Percentiles rank a stretch among this genome's conserved stretches.
Conservation (phyloP, 2,797 vertebrate genomes). For the Siniperca undulata region DNA sequence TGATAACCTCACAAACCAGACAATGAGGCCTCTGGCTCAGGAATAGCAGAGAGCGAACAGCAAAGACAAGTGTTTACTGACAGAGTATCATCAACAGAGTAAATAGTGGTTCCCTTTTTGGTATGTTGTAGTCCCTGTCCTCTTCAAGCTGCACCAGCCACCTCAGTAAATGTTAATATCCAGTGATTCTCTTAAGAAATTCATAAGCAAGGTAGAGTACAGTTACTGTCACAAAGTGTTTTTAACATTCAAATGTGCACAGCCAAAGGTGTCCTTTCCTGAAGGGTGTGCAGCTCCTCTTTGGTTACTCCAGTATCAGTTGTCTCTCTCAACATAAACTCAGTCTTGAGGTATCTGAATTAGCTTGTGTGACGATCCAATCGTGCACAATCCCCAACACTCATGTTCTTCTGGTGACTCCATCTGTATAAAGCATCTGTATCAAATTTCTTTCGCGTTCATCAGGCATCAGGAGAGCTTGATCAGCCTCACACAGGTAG, state of each 20-base stretch:
- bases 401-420: constrained; percentile 10
- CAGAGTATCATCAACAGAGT: constrained; percentile 25
- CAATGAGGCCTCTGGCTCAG: constrained; percentile 27
- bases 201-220: neutral
- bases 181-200: constrained; percentile 21
- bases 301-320: constrained; percentile 49
- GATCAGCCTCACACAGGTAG: constrained; percentile 61
- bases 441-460: neutral
- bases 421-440: constrained; percentile 5
- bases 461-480: neutral
- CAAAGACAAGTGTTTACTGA: constrained; percentile 25
- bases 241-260: constrained; percentile 51
- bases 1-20: constrained; percentile 23
- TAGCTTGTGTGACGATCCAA: constrained; percentile 16
- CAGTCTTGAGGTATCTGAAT: constrained; percentile 56
- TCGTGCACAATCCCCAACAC: neutral
- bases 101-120: constrained; percentile 49
- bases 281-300: constrained; percentile 35
- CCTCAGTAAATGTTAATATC: constrained; percentile 41
- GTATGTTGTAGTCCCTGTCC: constrained; percentile 3
- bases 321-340: constrained; percentile 19
- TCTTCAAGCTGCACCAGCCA: constrained; percentile 73
- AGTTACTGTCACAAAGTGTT: constrained; percentile 23
- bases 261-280: constrained; percentile 4
- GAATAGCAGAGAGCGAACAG: constrained; percentile 23